Conservation (phyloP, 2,113 vertebrate species). For the Rhineura floridana region DNA sequence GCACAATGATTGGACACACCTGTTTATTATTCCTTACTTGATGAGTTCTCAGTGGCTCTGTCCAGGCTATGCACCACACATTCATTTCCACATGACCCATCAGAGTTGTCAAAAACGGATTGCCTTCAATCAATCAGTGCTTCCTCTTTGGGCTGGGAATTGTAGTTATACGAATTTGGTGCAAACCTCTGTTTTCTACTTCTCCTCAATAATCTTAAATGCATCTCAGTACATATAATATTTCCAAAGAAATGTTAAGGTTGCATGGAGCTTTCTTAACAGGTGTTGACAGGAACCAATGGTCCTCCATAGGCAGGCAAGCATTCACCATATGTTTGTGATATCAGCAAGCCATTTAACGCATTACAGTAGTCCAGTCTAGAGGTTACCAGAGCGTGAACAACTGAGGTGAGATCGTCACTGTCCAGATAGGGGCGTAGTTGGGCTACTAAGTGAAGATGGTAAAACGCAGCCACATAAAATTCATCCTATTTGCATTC, state of each 20-base stretch:
- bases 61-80: background rate
- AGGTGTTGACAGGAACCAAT: constrained; percentile 62
- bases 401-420: too few relatives aligned
- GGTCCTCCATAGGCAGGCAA: constrained; percentile 26
- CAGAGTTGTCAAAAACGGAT: background rate
- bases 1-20: background rate
- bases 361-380: too few relatives aligned
- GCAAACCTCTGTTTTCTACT: rapidly evolving
- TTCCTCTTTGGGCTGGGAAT: background rate
- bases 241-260: constrained; percentile 30
- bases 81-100: background rate
- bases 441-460: too few relatives aligned
- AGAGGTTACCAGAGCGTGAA: too few relatives aligned
- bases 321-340: constrained; percentile 14
- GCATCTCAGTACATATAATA: background rate
- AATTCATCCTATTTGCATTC: constrained; percentile 54
- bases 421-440: too few relatives aligned
- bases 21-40: background rate
- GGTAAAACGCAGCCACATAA: constrained; percentile 36
- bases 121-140: background rate
- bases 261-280: constrained; percentile 46
- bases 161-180: background rate
- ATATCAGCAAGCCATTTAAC: constrained; percentile 51
- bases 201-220: background rate
- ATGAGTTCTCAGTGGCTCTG: background rate